Evolutionary conservation across 2,797 vertebrate genomes (phyloP), one percentile per base, ranked within the genome.

Genomic region (Melanotaenia boesemani): DNA sequence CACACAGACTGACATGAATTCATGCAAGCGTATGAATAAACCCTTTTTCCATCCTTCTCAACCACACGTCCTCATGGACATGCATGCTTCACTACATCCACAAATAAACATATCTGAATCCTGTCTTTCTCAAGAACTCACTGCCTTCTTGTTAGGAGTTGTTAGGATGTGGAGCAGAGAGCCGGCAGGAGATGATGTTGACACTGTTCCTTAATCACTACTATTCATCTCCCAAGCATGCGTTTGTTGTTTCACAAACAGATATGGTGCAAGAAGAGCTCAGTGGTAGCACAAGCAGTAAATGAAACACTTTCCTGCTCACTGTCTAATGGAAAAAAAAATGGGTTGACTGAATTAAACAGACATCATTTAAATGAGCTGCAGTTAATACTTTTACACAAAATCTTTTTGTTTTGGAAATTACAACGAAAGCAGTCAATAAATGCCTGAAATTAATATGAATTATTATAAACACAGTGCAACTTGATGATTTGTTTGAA

Each of bases 201-300:
- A 76, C 74, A 59, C 64, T 15, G 63, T 76, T 74, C 84, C 76
- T 74, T 86, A 85, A 91, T 91, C 85, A 88, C 82, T 77, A 77
- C 73, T 76, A 71, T 82, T 87, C 66, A 68, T 80, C 76, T 89
- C 57, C 54, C 32, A 13, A 72, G 61, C 72, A 71, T 67, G 81
- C 36, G 71, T 84, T 82, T 70, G 66, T 76, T 63, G 74, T 56
- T 76, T 77, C 74, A 50, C 62, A 67, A 64, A 73, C 72, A 85
- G 79, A 82, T 87, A 67, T 76, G 64, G 56, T 18, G 72, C 1
- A 30, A 52, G 50, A 63, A 5, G 11, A 77, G 60, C 58, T 32
- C 44, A 44, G 58, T 50, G 62, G 59, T 64, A 39, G 55, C 74
- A 59, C 16, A 32, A n/a, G 7, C 39, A 52, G 66, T 1, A 63